Percentiles rank a stretch among this genome's conserved stretches.
These are phyloP conservation scores for Arothron firmamentum DNA, from an alignment of 2,113 vertebrate genomes.

Conservation along the genomic window DNA sequence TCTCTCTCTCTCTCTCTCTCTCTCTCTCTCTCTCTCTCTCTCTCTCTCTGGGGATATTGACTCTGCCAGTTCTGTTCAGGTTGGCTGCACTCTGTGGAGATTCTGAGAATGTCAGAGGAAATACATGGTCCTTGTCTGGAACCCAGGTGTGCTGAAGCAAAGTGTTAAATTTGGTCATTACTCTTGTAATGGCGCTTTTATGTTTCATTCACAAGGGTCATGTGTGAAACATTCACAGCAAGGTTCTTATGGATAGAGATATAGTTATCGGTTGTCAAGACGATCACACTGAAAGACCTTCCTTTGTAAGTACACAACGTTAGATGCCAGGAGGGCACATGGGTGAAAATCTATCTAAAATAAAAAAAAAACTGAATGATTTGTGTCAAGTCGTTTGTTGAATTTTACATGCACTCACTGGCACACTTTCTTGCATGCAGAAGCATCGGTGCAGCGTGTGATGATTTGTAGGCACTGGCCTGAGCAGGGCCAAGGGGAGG, in stretches of 20 bases:
- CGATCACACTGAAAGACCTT: slow-evolving; percentile 48
- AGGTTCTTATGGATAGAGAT: slow-evolving; percentile 50
- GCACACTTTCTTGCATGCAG: slow-evolving; percentile 17
- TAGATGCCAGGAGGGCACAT: slow-evolving; percentile 16
- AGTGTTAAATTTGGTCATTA: slow-evolving; percentile 75
- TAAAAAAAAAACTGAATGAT: not conserved
- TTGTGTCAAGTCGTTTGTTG: not conserved
- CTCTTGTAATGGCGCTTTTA: slow-evolving; percentile 68
- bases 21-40: slow-evolving; percentile 3
- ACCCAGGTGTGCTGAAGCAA: slow-evolving; percentile 70
- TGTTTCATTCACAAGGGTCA: slow-evolving; percentile 59
- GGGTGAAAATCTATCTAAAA: not conserved
- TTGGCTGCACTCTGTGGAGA: slow-evolving; percentile 52
- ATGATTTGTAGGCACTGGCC: slow-evolving; percentile 46
- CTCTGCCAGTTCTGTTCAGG: slow-evolving; percentile 55
- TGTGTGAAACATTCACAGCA: slow-evolving; percentile 41
- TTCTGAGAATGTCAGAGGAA: slow-evolving; percentile 58
- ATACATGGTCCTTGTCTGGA: slow-evolving; percentile 63
- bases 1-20: slow-evolving; percentile 17
- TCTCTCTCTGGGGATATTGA: slow-evolving; percentile 58
- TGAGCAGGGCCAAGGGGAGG: slow-evolving; percentile 56
- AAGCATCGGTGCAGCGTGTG: slow-evolving; percentile 38
- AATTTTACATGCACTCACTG: slow-evolving; percentile 10
- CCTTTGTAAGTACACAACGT: slow-evolving; percentile 20
- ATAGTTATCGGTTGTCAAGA: slow-evolving; percentile 46